These are phyloP conservation scores for Tragelaphus scriptus DNA, from an alignment of 2,113 vertebrate species.

Conservation along the genomic window DNA sequence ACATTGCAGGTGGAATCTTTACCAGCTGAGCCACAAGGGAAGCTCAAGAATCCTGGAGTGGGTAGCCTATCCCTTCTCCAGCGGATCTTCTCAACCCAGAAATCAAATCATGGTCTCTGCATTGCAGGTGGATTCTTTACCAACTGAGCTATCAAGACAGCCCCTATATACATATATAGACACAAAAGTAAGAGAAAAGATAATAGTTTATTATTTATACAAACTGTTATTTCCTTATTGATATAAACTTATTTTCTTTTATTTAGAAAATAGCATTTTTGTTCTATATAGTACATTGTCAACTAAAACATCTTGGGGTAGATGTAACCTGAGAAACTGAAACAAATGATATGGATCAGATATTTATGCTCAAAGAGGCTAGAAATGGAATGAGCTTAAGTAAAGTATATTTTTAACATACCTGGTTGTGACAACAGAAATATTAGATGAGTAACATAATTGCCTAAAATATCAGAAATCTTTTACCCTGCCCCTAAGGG, in stretches of 20 bases:
- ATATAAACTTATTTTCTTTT: slow-evolving; percentile 44
- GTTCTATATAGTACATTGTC: slow-evolving; percentile 24
- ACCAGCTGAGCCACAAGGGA: not conserved
- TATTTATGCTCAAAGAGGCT: not conserved
- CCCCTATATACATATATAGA: not conserved
- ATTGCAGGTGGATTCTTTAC: not conserved
- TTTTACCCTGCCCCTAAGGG: not conserved
- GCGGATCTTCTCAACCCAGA: not conserved
- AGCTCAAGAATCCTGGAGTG: not conserved
- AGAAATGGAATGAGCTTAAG: not conserved
- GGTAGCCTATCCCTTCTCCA: not conserved
- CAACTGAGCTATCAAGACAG: not conserved
- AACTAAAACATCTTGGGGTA: not conserved
- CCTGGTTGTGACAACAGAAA: not conserved
- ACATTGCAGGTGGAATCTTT: not conserved
- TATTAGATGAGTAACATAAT: not conserved
- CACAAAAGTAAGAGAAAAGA: not conserved
- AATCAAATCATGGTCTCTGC: not conserved
- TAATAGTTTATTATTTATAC: not conserved
- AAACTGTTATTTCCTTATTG: not conserved
- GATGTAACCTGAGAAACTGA: not conserved
- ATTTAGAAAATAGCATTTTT: not conserved
- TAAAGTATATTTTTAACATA: not conserved
- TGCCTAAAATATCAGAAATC: not conserved
- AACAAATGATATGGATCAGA: slow-evolving; percentile 37